These are phyloP conservation scores for Pelobates fuscus DNA, from an alignment of 2,113 vertebrate genomes.

Conservation along the genomic window DNA sequence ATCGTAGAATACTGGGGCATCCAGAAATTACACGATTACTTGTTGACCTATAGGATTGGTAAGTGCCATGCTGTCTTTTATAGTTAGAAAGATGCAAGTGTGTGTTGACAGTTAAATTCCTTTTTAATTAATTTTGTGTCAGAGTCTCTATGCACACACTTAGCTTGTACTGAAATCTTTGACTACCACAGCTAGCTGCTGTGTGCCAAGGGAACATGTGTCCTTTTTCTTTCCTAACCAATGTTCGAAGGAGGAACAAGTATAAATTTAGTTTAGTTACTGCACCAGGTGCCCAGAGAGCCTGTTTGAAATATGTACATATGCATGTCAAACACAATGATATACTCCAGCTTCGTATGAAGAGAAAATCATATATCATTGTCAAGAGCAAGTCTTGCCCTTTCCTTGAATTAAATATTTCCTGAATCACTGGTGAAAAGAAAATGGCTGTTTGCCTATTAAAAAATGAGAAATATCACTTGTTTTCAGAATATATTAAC, in stretches of 20 bases:
- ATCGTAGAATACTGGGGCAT: constrained; percentile 56
- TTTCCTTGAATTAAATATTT: constrained; percentile 53
- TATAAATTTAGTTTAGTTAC: constrained; percentile 53
- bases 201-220: constrained; percentile 36
- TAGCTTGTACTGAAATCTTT: constrained; percentile 44
- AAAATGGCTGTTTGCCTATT: too few species aligned
- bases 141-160: constrained; percentile 9
- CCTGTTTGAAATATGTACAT: constrained; percentile 67
- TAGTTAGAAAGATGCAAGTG: constrained; percentile 55
- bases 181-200: constrained; percentile 34
- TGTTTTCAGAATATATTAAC: too few species aligned
- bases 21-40: constrained; percentile 52
- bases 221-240: constrained; percentile 36
- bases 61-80: constrained; percentile 56
- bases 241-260: constrained; percentile 49
- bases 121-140: constrained; percentile 55
- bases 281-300: constrained; percentile 54
- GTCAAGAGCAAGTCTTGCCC: constrained; percentile 58
- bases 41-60: constrained; percentile 57
- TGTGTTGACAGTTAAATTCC: constrained; percentile 54
- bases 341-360: constrained; percentile 55
- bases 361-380: constrained; percentile 72
- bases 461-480: too few species aligned
- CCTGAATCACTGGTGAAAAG: not conserved
- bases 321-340: constrained; percentile 67